Conservation (phyloP, 2,888 invertebrate genomes). For the Clunio marinus region DNA sequence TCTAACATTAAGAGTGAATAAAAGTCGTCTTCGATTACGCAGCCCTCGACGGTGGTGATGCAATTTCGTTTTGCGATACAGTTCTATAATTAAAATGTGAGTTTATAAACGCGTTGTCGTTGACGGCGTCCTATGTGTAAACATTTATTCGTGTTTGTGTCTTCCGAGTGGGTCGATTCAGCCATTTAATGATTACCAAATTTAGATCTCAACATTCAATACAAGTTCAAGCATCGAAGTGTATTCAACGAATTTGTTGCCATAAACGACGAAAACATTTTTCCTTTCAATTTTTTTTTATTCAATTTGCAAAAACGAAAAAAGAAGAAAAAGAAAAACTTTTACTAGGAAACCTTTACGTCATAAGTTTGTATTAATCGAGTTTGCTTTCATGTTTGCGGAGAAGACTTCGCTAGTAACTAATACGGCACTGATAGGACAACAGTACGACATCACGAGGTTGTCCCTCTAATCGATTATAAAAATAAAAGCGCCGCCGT, state of each 20-base stretch:
- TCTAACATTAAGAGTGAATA: too few species aligned
- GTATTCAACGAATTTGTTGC: neutral
- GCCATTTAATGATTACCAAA: neutral
- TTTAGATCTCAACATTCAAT: neutral
- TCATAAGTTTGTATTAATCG: neutral
- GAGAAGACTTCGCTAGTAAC: neutral
- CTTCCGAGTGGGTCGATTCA: neutral
- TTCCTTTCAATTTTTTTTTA: too few species aligned
- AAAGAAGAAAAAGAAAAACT: neutral
- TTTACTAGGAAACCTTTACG: neutral
- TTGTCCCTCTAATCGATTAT: neutral
- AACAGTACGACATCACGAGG: neutral
- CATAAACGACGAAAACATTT: neutral
- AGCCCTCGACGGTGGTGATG: neutral
- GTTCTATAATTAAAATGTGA: conserved; percentile 1
- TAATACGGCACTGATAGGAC: too few species aligned
- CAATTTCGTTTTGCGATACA: neutral
- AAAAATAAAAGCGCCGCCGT: neutral
- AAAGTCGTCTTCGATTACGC: too few species aligned
- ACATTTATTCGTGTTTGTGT: neutral
- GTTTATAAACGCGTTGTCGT: neutral
- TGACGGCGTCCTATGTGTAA: neutral
- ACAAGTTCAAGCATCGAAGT: neutral
- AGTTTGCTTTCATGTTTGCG: neutral
- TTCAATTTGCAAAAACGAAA: neutral